Evolutionary conservation across 2,888 invertebrate species (phyloP).

Genomic region (Drosophila niveifrons): DNA sequence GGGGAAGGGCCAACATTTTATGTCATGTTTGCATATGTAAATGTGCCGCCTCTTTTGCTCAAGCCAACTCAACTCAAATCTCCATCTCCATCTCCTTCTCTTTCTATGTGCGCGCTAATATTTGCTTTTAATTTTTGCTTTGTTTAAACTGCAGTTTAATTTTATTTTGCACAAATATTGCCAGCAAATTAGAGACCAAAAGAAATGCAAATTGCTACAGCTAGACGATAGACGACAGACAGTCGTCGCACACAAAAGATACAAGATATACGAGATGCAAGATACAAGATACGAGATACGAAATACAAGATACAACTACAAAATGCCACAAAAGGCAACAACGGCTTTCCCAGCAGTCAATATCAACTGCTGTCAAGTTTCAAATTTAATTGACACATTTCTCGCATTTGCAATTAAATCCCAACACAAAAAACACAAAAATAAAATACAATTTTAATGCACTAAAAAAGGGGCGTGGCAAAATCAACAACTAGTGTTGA

Average conservation of each 20-base stretch:
- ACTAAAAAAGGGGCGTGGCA: constrained; percentile 17
- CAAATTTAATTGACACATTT: constrained; percentile 81
- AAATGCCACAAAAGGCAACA: constrained; percentile 31
- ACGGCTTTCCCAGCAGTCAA: constrained; percentile 22
- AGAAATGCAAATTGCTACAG: constrained; percentile 61
- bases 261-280: background rate
- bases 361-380: constrained; percentile 69
- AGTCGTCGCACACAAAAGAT: constrained; percentile 2
- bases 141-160: constrained; percentile 83
- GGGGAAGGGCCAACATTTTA: constrained; percentile 49
- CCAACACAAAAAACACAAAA: constrained; percentile 25
- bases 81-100: constrained; percentile 20
- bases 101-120: constrained; percentile 69
- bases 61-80: constrained; percentile 7
- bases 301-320: constrained; percentile 7
- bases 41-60: constrained; percentile 47
- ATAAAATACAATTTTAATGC: constrained; percentile 15
- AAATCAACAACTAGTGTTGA: constrained; percentile 52
- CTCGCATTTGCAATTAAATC: constrained; percentile 46
- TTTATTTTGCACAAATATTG: constrained; percentile 82
- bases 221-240: background rate
- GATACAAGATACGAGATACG: constrained; percentile 7
- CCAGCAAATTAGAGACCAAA: constrained; percentile 71
- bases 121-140: constrained; percentile 83
- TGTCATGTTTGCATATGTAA: constrained; percentile 81